phyloP scores from a whole-genome alignment of 1,140 invertebrate species.

The Ceratitis capitata region DNA sequence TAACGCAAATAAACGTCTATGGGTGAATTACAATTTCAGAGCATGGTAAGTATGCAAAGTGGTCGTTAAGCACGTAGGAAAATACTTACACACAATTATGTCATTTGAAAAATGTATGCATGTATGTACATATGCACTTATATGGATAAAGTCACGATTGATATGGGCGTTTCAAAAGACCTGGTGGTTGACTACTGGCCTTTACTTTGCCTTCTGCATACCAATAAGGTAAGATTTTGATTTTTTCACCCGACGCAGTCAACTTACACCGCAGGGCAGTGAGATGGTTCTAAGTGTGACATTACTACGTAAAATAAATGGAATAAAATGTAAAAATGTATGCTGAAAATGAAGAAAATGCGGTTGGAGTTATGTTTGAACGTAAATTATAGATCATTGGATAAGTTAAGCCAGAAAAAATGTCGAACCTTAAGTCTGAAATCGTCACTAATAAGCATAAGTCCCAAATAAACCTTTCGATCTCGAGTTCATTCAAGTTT shows the following conservation, averaged over 20 bases:
- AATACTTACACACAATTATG: slow-evolving; percentile 11
- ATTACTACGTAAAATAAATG: not conserved
- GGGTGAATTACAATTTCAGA: not conserved
- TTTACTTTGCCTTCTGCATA: slow-evolving; percentile 21
- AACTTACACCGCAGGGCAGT: not conserved
- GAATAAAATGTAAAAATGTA: not conserved
- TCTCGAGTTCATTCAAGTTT: too few relatives aligned
- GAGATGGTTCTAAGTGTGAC: not conserved
- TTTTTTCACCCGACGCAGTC: not conserved
- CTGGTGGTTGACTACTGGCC: not conserved
- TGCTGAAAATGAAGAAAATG: not conserved
- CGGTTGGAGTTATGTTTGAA: too few relatives aligned
- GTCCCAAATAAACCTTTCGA: too few relatives aligned
- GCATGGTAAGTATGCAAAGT: not conserved
- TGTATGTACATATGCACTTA: too few relatives aligned
- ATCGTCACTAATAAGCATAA: too few relatives aligned
- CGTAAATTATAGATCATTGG: too few relatives aligned
- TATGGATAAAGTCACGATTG: not conserved
- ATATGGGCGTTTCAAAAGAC: not conserved
- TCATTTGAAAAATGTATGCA: not conserved
- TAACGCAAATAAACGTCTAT: not conserved
- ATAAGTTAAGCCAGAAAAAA: too few relatives aligned
- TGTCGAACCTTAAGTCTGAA: too few relatives aligned
- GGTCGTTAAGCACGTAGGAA: not conserved
- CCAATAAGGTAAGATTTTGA: not conserved